phyloP scores from a whole-genome alignment of 2,797 vertebrate species.

The Staurois parvus region DNA sequence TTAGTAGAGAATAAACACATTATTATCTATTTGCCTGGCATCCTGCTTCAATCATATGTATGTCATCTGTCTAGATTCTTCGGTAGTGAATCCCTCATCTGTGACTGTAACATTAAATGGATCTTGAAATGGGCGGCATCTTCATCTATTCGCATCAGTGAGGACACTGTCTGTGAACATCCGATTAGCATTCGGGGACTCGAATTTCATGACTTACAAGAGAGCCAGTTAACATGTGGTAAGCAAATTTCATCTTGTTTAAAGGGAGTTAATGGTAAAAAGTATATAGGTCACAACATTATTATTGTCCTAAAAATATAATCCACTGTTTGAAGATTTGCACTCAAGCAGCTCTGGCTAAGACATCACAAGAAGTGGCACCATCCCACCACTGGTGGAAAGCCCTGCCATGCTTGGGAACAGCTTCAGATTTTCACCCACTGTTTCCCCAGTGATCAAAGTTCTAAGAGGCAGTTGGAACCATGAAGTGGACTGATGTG shows the following conservation, averaged over 20 bases:
- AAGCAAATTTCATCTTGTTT: slow-evolving; percentile 64
- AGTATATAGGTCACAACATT: no score
- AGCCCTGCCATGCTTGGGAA: no score
- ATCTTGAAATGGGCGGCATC: slow-evolving; percentile 83
- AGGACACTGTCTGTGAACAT: slow-evolving; percentile 84
- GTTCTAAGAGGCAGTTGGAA: no score
- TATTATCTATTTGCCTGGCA: not conserved
- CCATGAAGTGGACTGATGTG: no score
- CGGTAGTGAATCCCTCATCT: slow-evolving; percentile 86
- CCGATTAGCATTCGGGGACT: slow-evolving; percentile 82
- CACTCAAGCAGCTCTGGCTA: no score
- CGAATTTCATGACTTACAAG: slow-evolving; percentile 80
- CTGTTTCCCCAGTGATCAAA: no score
- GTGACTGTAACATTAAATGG: slow-evolving; percentile 91
- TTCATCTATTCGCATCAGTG: slow-evolving; percentile 80
- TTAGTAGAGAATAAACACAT: not conserved
- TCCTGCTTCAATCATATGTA: not conserved
- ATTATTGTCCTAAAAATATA: no score
- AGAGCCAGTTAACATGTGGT: slow-evolving; percentile 87
- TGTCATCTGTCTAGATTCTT: slow-evolving; percentile 78
- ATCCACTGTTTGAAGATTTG: no score
- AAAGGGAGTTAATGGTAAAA: not conserved
- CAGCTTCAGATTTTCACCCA: no score
- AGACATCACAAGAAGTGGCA: no score
- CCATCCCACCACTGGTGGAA: no score